Evolutionary conservation across 2,113 vertebrate species (phyloP).

Genomic region (Crotalus horridus): DNA sequence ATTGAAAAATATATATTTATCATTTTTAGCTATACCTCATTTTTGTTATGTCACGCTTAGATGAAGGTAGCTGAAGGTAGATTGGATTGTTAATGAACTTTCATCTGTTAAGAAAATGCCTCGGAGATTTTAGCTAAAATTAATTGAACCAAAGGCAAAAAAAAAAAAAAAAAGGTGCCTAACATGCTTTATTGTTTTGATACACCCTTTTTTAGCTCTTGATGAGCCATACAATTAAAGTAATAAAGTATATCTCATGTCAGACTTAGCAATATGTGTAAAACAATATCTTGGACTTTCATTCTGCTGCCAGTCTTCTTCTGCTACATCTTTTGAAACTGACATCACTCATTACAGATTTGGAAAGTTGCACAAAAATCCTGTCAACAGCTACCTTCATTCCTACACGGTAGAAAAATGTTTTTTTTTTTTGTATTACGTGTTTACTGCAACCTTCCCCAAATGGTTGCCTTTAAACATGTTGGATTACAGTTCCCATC

Average conservation of each 20-base stretch:
- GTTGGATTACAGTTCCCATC: background rate
- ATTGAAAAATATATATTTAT: background rate
- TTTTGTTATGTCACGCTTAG: rapidly evolving
- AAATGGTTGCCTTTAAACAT: background rate
- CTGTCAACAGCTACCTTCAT: slow-evolving; percentile 28
- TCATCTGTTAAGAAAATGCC: slow-evolving; percentile 46
- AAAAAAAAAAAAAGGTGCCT: slow-evolving; percentile 32
- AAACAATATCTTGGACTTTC: slow-evolving; percentile 53
- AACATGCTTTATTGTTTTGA: slow-evolving; percentile 59
- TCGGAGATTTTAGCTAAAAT: slow-evolving; percentile 33
- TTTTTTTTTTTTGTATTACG: background rate
- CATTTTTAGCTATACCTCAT: background rate
- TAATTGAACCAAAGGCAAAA: slow-evolving; percentile 27
- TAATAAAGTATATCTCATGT: slow-evolving; percentile 34
- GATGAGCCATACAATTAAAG: slow-evolving; percentile 39
- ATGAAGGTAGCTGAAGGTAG: slow-evolving; percentile 11
- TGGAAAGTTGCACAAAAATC: slow-evolving; percentile 32
- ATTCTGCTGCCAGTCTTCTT: slow-evolving; percentile 35
- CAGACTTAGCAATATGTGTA: slow-evolving; percentile 36
- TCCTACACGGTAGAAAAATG: slow-evolving; percentile 22
- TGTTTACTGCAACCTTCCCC: background rate
- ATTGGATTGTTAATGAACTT: slow-evolving; percentile 25
- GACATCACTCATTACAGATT: slow-evolving; percentile 7
- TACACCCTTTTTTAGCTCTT: slow-evolving; percentile 54
- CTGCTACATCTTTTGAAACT: slow-evolving; percentile 27